Evolutionary conservation across 1,140 invertebrate genomes (phyloP).

Genomic region (Caenorhabditis remanei): DNA sequence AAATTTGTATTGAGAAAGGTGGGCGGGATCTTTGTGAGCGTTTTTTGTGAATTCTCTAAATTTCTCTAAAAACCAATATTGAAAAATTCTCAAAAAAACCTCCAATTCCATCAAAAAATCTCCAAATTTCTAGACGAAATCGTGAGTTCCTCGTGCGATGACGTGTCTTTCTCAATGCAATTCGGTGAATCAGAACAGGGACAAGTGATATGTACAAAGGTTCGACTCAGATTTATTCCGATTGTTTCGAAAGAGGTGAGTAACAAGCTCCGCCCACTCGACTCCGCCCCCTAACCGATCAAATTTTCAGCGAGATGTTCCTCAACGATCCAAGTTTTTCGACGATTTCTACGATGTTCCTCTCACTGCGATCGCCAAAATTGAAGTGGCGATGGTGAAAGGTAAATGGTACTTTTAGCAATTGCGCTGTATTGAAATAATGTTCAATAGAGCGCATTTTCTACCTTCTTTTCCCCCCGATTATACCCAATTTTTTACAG

Average conservation of each 20-base stretch:
- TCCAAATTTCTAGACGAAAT: constrained; percentile 51
- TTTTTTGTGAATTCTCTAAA: too few species aligned
- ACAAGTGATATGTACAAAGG: constrained; percentile 57
- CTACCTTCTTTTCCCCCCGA: too few species aligned
- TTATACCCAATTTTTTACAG: too few species aligned
- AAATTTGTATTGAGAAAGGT: too few species aligned
- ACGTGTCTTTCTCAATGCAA: constrained; percentile 55
- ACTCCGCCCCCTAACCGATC: neutral
- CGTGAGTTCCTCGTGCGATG: constrained; percentile 48
- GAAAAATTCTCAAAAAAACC: too few species aligned
- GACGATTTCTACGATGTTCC: constrained; percentile 57
- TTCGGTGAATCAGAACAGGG: constrained; percentile 54
- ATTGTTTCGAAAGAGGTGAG: constrained; percentile 17
- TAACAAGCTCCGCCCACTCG: neutral
- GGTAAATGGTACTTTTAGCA: neutral
- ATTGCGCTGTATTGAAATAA: neutral
- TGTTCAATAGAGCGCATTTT: neutral
- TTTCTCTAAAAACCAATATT: too few species aligned
- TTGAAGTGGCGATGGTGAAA: constrained; percentile 48
- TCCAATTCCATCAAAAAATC: too few species aligned
- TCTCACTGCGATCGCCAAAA: constrained; percentile 48
- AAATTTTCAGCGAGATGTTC: constrained; percentile 34
- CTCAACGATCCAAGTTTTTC: constrained; percentile 43
- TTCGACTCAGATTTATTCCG: constrained; percentile 50
- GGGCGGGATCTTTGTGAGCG: too few species aligned